Percentiles rank a stretch among this genome's conserved stretches.
phyloP scores from a whole-genome alignment of 2,888 invertebrate genomes.

The Ornithoptera priamus region DNA sequence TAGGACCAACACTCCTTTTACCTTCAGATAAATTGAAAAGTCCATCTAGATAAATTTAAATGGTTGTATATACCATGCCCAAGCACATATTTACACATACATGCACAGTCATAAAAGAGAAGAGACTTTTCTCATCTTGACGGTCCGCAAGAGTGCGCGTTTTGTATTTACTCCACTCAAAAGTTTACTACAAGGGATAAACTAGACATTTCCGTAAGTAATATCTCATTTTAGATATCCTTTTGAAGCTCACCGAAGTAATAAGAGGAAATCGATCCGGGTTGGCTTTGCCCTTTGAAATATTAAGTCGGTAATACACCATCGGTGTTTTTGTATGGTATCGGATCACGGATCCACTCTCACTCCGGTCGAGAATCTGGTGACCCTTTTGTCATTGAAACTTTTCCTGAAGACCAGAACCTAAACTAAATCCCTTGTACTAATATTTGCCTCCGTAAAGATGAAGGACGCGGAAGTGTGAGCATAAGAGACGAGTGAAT shows the following conservation, averaged over 20 bases:
- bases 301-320: slow-evolving; percentile 11
- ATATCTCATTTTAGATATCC: slow-evolving; percentile 5
- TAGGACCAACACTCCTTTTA: no score
- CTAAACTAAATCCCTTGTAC: slow-evolving; percentile 9
- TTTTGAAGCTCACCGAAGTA: slow-evolving; percentile 10
- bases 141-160: no score
- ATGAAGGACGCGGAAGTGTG: no score
- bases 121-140: no score
- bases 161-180: no score
- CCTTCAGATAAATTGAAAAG: no score
- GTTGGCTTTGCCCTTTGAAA: slow-evolving; percentile 15
- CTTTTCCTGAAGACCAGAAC: slow-evolving; percentile 5
- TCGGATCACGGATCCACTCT: slow-evolving; percentile 8
- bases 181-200: not conserved
- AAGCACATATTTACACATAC: no score
- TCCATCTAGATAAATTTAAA: no score
- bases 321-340: slow-evolving; percentile 16
- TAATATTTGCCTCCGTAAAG: slow-evolving; percentile 2
- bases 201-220: slow-evolving; percentile 6
- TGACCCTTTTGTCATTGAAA: slow-evolving; percentile 25
- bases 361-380: not conserved
- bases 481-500: not conserved
- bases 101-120: no score
- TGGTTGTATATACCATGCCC: no score
- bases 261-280: slow-evolving; percentile 17